These are phyloP conservation scores for Melanotaenia pygmaea DNA, from an alignment of 2,797 vertebrate species.

Conservation along the genomic window DNA sequence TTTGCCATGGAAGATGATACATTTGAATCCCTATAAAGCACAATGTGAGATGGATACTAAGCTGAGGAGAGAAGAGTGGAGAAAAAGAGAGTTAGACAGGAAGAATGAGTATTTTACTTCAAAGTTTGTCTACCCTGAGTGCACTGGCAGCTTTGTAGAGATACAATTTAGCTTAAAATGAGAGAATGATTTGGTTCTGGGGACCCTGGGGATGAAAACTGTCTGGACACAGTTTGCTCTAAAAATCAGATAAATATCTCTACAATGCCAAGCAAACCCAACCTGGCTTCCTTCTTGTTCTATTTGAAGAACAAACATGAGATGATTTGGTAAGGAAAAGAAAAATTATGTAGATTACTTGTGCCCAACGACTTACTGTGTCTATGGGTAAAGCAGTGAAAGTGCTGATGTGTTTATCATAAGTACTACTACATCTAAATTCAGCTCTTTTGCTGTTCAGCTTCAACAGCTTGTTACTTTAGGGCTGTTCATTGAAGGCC, in stretches of 20 bases:
- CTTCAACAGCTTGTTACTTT: constrained; percentile 47
- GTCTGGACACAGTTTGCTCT: constrained; percentile 67
- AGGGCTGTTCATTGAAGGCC: constrained; percentile 33
- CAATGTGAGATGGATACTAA: constrained; percentile 36
- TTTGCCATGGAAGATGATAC: constrained; percentile 54
- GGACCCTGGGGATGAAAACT: constrained; percentile 60
- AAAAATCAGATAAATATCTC: constrained; percentile 75
- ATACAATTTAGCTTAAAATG: constrained; percentile 61
- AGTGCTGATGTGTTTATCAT: constrained; percentile 37
- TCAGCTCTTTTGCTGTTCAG: constrained; percentile 42
- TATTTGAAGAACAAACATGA: constrained; percentile 59
- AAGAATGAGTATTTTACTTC: constrained; percentile 47
- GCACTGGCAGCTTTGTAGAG: constrained; percentile 42
- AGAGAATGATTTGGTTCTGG: constrained; percentile 62
- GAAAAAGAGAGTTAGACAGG: constrained; percentile 19
- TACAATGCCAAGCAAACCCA: constrained; percentile 65
- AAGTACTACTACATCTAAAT: constrained; percentile 28
- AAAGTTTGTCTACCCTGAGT: constrained; percentile 50
- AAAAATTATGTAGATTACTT: constrained; percentile 52
- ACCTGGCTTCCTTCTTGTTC: constrained; percentile 55
- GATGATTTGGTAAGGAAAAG: constrained; percentile 56
- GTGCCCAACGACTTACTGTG: constrained; percentile 55
- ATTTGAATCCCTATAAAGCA: constrained; percentile 59
- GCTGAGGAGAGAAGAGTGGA: constrained; percentile 24
- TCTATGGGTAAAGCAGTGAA: constrained; percentile 29